Evolutionary conservation across 2,113 vertebrate species (phyloP).

Genomic region (Synchiropus splendidus): DNA sequence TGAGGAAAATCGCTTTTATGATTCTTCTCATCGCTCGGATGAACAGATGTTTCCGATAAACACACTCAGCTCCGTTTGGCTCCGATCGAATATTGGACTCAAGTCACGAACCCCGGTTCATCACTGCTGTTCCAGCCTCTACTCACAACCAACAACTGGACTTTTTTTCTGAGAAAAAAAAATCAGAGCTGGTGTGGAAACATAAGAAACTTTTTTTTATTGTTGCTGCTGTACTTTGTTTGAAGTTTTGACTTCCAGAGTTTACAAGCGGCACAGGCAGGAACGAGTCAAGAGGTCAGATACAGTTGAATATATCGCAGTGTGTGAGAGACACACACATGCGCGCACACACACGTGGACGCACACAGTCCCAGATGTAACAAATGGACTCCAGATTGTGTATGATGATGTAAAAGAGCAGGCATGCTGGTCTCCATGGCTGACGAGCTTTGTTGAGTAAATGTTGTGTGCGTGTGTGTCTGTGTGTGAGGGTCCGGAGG

Average conservation of each 20-base stretch:
- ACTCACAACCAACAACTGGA: too few species aligned
- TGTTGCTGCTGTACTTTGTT: not conserved
- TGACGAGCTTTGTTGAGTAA: conserved; percentile 54
- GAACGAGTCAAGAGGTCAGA: conserved; percentile 19
- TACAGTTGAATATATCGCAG: conserved; percentile 29
- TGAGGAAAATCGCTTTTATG: too few species aligned
- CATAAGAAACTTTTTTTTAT: too few species aligned
- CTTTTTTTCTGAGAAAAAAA: too few species aligned
- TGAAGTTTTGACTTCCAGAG: conserved; percentile 1
- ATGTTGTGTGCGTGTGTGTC: conserved; percentile 27
- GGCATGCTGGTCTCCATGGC: conserved; percentile 61
- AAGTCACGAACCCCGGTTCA: too few species aligned
- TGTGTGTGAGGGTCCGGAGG: conserved; percentile 6
- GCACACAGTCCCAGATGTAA: conserved; percentile 40
- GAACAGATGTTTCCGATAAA: too few species aligned
- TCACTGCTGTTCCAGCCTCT: too few species aligned
- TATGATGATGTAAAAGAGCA: conserved; percentile 56
- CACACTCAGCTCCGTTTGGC: too few species aligned
- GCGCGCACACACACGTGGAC: conserved; percentile 10
- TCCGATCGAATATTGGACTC: too few species aligned
- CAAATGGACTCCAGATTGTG: conserved; percentile 61
- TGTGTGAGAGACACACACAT: conserved; percentile 13
- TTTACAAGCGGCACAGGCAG: conserved; percentile 13
- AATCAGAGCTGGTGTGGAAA: too few species aligned
- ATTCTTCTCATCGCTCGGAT: too few species aligned